phyloP scores from a whole-genome alignment of 1,140 invertebrate genomes.

The Frieseomelitta varia region DNA sequence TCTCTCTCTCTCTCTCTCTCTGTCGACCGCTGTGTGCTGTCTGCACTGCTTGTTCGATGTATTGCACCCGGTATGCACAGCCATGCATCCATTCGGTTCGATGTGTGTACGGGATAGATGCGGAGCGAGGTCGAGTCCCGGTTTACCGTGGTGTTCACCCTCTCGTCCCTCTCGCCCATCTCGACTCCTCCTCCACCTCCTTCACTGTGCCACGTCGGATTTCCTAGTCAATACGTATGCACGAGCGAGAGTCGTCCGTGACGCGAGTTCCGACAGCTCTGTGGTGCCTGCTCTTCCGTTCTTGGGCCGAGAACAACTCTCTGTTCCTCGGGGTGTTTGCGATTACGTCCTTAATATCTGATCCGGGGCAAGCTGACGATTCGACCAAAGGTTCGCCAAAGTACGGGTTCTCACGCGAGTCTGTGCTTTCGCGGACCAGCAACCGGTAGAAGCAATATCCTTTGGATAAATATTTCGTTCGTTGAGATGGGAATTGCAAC shows the following conservation, averaged over 20 bases:
- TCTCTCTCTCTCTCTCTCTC: constrained; percentile 22
- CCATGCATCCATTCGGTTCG: constrained; percentile 67
- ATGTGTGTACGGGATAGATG: constrained; percentile 68
- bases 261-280: constrained; percentile 35
- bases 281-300: not conserved
- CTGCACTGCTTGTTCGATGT: constrained; percentile 57
- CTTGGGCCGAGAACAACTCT: not conserved
- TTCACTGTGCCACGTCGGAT: not conserved
- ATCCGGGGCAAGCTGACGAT: too few relatives aligned
- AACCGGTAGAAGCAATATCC: too few relatives aligned
- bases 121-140: constrained; percentile 57
- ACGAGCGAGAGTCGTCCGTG: constrained; percentile 21
- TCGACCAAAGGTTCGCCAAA: too few relatives aligned
- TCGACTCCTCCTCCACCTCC: constrained; percentile 18
- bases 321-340: too few relatives aligned
- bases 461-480: too few relatives aligned
- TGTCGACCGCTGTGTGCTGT: not conserved
- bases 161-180: constrained; percentile 32
- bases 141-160: constrained; percentile 42
- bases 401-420: too few relatives aligned
- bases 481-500: too few relatives aligned
- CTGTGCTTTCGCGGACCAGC: too few relatives aligned
- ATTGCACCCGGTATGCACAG: constrained; percentile 66
- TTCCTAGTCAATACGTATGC: constrained; percentile 35
- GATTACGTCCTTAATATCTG: too few relatives aligned